Conservation (phyloP, 2,797 vertebrate species). For the Spizella passerina region DNA sequence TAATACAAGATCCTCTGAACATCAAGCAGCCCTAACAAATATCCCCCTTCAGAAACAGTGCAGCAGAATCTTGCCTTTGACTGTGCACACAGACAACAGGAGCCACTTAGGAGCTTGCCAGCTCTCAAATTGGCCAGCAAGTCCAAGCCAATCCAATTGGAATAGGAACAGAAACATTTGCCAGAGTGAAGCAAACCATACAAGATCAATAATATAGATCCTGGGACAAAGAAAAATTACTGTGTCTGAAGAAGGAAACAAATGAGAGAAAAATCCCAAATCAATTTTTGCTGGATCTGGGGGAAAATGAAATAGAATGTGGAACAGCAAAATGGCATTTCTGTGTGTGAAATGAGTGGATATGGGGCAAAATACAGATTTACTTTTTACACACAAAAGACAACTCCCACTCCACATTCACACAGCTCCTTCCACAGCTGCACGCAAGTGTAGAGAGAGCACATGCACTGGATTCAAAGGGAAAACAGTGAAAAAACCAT, state of each 20-base stretch:
- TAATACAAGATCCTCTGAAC: not conserved
- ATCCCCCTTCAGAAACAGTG: not conserved
- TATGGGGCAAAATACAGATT: not conserved
- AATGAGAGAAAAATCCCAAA: not conserved
- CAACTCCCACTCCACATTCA: not conserved
- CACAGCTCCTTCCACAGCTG: not conserved
- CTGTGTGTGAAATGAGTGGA: not conserved
- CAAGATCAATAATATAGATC: conserved; percentile 44
- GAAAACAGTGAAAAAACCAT: not conserved
- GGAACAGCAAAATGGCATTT: not conserved
- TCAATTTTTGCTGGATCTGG: not conserved
- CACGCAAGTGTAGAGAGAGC: not conserved
- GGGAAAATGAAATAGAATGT: not conserved
- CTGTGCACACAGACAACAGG: not conserved
- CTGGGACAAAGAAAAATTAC: not conserved
- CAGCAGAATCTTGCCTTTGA: not conserved
- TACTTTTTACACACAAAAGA: not conserved
- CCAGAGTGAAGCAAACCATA: not conserved
- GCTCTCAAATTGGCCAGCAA: conserved; percentile 10
- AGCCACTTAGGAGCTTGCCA: conserved; percentile 3
- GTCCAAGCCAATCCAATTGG: not conserved
- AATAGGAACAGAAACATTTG: not conserved
- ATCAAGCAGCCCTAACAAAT: not conserved
- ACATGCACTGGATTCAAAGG: not conserved
- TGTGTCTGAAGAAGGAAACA: not conserved